Evolutionary conservation across 2,888 invertebrate species (phyloP).

Genomic region (Drosophila limbata): DNA sequence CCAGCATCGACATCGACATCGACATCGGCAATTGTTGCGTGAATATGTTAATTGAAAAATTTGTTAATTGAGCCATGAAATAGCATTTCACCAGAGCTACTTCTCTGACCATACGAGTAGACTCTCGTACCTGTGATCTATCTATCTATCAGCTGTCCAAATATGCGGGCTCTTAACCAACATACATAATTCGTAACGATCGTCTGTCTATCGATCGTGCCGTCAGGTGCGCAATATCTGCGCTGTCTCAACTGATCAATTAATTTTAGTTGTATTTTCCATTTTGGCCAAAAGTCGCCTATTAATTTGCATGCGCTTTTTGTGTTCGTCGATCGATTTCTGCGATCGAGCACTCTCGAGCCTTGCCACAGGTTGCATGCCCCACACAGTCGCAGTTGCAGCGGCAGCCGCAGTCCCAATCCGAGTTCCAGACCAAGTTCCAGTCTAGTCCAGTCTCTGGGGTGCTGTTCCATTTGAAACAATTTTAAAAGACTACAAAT

Average conservation of each 20-base stretch:
- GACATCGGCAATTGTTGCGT: constrained; percentile 70
- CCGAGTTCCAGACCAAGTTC: constrained; percentile 15
- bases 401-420: background rate
- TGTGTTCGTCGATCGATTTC: constrained; percentile 55
- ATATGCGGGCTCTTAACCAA: constrained; percentile 70
- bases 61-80: constrained; percentile 70
- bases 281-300: constrained; percentile 67
- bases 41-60: constrained; percentile 80
- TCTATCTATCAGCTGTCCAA: constrained; percentile 46
- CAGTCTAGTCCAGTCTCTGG: constrained; percentile 37
- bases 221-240: constrained; percentile 60
- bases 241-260: constrained; percentile 74
- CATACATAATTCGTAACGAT: constrained; percentile 65
- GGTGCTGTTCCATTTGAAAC: constrained; percentile 64
- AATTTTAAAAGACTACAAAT: constrained; percentile 80
- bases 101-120: background rate
- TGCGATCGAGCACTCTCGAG: constrained; percentile 14
- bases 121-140: background rate
- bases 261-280: constrained; percentile 70
- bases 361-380: constrained; percentile 66
- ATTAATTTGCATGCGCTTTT: constrained; percentile 77
- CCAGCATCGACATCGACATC: constrained; percentile 1
- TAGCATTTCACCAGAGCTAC: constrained; percentile 60
- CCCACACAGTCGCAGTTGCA: constrained; percentile 3
- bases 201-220: constrained; percentile 55